Base-by-base conservation (phyloP, 1,140 invertebrate genomes). In the Aricia agestis region DNA sequence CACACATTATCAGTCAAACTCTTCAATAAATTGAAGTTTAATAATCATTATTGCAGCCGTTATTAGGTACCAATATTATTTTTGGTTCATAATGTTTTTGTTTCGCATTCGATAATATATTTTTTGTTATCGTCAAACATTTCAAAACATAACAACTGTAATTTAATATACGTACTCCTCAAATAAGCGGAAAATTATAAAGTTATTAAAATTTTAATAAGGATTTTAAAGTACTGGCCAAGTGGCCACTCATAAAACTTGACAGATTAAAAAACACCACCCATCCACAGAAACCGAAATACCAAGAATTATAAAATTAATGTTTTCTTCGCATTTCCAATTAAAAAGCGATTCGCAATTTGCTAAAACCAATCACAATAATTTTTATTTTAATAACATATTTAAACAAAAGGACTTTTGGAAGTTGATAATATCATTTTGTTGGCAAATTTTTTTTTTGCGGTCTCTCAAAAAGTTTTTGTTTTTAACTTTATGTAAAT, bases 361-460 rank as follows among this genome's bases (percentile, higher is more conserved):
- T 84, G 86, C 86, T 86, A 86, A 86, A 86, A 85, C 78, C 84
- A 86, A 89, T 89, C 83, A 83, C 82, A 87, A 87, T 89, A 87
- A 86, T 82, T 89, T 88, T 87, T 83, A 83, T 80, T 83, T 87
- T 87, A 87, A 89, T 85, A 63, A 63, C 59, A 63, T 59, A 59
- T 18, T 25, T 18, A 63, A 63, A 63, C 59, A 63, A 63, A 63
- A 10, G 59, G 59, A 63, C 59, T 63, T 86, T 84, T 15, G 45
- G 4, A 52, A 52, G 1, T 52, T 52, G 45, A 52, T 52, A 13
- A 85, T 67, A 75, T 69, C 68, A 72, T 76, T 79, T 80, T 79
- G 57, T 69, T 52, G 67, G 65, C 69, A 66, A 79, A 68, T 11
- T 2, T 19, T 25, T 25, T 9, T 25, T 11, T 6, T 63, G 59